Percentiles rank a stretch among this genome's conserved stretches.
These are phyloP conservation scores for Margarornis squamiger DNA, from an alignment of 2,797 vertebrate species.

Conservation along the genomic window DNA sequence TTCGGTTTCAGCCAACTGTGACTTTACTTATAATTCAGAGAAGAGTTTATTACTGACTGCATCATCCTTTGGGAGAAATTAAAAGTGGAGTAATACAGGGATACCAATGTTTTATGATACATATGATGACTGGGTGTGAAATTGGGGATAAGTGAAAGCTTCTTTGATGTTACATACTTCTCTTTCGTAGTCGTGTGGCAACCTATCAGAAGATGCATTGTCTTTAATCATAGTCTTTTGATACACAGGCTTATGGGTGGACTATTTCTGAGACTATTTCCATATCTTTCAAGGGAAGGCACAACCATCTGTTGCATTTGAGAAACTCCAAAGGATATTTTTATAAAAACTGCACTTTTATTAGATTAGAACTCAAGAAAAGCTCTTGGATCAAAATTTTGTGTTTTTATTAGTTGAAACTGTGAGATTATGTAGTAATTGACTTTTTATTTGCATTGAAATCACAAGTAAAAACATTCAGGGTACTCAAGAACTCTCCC, in stretches of 20 bases:
- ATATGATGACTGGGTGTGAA: neutral
- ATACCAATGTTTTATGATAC: neutral
- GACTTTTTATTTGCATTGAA: conserved; percentile 17
- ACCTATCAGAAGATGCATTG: neutral
- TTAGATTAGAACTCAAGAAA: neutral
- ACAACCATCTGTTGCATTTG: neutral
- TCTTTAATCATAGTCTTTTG: neutral
- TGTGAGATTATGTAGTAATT: neutral
- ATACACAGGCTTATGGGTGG: neutral
- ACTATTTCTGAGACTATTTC: conserved; percentile 12
- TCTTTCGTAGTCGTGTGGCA: neutral
- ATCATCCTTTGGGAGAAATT: neutral
- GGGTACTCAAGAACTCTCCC: neutral
- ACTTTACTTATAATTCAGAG: neutral
- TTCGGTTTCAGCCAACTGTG: neutral
- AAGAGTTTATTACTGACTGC: neutral
- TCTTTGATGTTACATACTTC: neutral
- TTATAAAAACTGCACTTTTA: neutral
- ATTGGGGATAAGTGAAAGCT: neutral
- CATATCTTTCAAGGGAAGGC: conserved; percentile 12
- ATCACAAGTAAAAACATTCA: neutral
- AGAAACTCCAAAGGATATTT: neutral
- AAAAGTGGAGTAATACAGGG: neutral
- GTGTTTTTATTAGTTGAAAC: neutral
- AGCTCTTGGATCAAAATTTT: neutral